Percentiles rank a stretch among this genome's conserved stretches.
Evolutionary conservation across 1,140 invertebrate species (phyloP).

Genomic region (Adoxophyes honmai): DNA sequence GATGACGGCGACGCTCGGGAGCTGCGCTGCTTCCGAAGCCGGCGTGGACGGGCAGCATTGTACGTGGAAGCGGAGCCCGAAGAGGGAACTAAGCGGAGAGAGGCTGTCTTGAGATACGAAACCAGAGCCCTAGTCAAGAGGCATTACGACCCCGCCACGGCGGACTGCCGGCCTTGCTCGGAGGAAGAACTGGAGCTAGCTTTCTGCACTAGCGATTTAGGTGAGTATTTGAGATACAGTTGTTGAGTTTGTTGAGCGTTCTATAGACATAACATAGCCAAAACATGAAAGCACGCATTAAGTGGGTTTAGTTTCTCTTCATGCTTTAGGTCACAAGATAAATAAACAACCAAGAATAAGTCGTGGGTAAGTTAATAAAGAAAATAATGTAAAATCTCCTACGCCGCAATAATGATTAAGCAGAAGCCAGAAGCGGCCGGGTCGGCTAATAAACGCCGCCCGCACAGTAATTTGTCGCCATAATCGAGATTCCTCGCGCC

Average conservation of each 20-base stretch:
- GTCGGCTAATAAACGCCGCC: slow-evolving; percentile 30
- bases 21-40: slow-evolving; percentile 83
- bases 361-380: slow-evolving; percentile 13
- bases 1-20: slow-evolving; percentile 79
- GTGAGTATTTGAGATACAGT: slow-evolving; percentile 77
- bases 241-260: too few relatives aligned
- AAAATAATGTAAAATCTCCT: slow-evolving; percentile 12
- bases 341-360: background rate
- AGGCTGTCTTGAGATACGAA: slow-evolving; percentile 83
- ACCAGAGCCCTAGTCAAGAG: slow-evolving; percentile 77
- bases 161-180: slow-evolving; percentile 87
- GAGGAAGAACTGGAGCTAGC: slow-evolving; percentile 85
- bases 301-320: too few relatives aligned
- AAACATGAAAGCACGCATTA: too few relatives aligned
- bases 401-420: slow-evolving; percentile 41
- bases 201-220: slow-evolving; percentile 89
- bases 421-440: slow-evolving; percentile 30
- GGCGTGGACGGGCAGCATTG: slow-evolving; percentile 82
- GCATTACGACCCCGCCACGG: slow-evolving; percentile 78
- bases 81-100: slow-evolving; percentile 67
- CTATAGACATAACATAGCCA: too few relatives aligned
- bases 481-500: slow-evolving; percentile 53
- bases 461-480: slow-evolving; percentile 62
- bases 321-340: too few relatives aligned
- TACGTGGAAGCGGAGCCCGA: slow-evolving; percentile 82